phyloP scores from a whole-genome alignment of 2,888 invertebrate species.

The Balanococcus diminutus region DNA sequence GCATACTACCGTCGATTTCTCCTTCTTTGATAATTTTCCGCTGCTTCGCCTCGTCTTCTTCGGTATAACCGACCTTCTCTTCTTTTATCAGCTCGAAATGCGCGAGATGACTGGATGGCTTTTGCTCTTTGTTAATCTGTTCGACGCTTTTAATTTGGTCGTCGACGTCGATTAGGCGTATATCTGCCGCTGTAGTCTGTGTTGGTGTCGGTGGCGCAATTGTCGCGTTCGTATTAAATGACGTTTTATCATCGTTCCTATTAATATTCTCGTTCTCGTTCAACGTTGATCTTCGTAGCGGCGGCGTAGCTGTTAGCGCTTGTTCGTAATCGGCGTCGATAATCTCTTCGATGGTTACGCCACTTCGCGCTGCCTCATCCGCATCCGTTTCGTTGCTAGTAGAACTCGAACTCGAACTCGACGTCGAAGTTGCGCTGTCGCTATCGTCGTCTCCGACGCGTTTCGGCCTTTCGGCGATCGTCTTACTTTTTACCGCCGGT shows the following conservation, averaged over 20 bases:
- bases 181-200: not conserved
- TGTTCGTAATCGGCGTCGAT: not conserved
- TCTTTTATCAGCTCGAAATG: not conserved
- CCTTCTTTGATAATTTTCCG: constrained; percentile 44
- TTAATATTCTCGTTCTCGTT: not conserved
- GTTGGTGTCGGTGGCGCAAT: not conserved
- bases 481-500: not conserved
- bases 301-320: not conserved
- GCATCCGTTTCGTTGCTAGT: not conserved
- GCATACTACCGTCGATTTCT: constrained; percentile 47
- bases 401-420: not conserved
- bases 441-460: not conserved
- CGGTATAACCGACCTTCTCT: not conserved
- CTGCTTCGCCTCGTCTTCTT: not conserved
- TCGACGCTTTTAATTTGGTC: not conserved
- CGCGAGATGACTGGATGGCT: not conserved
- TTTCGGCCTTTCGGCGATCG: not conserved
- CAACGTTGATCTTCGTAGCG: too few relatives aligned
- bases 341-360: constrained; percentile 30
- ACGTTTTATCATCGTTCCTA: too few relatives aligned
- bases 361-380: not conserved
- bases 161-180: too few relatives aligned
- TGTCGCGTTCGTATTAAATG: not conserved
- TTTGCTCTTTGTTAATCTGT: not conserved
- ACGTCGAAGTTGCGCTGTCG: not conserved